phyloP scores from a whole-genome alignment of 2,797 vertebrate species.

The Moxostoma hubbsi region DNA sequence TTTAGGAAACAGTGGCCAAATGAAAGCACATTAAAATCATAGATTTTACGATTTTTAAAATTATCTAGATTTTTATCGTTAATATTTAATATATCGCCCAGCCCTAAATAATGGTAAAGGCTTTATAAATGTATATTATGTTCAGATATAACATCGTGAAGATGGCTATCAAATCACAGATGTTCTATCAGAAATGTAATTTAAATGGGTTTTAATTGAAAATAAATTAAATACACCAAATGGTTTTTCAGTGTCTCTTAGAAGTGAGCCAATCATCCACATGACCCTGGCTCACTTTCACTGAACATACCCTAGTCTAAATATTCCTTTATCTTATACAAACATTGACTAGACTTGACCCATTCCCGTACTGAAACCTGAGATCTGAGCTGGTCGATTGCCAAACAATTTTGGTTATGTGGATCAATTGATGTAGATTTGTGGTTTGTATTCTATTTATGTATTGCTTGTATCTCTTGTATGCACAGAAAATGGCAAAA shows the following conservation, averaged over 20 bases:
- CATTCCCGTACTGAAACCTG: conserved; percentile 16
- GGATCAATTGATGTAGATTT: conserved; percentile 32
- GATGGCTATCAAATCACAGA: not conserved
- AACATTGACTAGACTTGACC: conserved; percentile 40
- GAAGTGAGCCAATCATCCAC: conserved; percentile 22
- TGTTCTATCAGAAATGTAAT: not conserved
- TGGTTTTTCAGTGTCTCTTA: conserved; percentile 7
- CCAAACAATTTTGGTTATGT: conserved; percentile 13
- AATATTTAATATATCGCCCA: no score
- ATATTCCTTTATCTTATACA: conserved; percentile 33
- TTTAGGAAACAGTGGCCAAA: no score
- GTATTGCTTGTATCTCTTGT: conserved; percentile 44
- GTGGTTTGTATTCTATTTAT: not conserved
- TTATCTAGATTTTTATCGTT: no score
- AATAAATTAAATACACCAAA: not conserved
- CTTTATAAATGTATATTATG: not conserved
- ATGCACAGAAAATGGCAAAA: conserved; percentile 81
- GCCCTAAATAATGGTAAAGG: not conserved
- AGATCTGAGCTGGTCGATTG: conserved; percentile 28
- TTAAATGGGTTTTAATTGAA: not conserved
- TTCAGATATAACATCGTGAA: not conserved
- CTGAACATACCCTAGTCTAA: conserved; percentile 30
- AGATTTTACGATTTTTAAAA: no score
- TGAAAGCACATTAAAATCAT: no score
- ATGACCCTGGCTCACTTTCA: conserved; percentile 35